A percentile compares a stretch with the other conserved stretches of the same genome.
These are phyloP conservation scores for Anoncus sp. DNA, from an alignment of 2,888 invertebrate species.

Conservation along the genomic window DNA sequence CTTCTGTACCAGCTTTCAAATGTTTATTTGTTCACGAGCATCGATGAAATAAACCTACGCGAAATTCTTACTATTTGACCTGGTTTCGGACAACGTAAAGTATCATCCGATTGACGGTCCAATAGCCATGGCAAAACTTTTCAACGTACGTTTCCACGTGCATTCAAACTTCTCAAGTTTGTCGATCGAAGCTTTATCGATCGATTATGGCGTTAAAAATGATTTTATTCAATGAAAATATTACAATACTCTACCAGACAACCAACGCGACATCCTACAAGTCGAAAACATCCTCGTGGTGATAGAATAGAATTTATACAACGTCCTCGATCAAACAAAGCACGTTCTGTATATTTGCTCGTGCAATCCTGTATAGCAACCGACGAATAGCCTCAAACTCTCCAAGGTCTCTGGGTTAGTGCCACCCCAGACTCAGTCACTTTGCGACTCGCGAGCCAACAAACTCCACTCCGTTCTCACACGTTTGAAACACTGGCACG, in stretches of 20 bases:
- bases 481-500: neutral
- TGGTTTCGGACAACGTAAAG: neutral
- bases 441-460: slow-evolving; percentile 17
- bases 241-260: neutral
- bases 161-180: slow-evolving; percentile 2
- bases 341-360: slow-evolving; percentile 40
- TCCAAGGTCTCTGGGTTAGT: slow-evolving; percentile 14
- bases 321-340: slow-evolving; percentile 31
- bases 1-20: no score
- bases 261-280: neutral
- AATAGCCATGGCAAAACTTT: neutral
- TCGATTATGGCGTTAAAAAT: neutral
- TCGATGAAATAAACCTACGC: no score
- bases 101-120: neutral
- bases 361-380: slow-evolving; percentile 16
- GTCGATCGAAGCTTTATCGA: neutral
- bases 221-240: neutral
- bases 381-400: slow-evolving; percentile 8
- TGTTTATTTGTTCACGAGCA: no score
- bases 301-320: neutral
- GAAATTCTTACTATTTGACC: neutral
- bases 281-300: neutral
- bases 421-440: slow-evolving; percentile 28
- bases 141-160: neutral
- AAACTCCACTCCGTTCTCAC: slow-evolving; percentile 1